Evolutionary conservation across 2,797 vertebrate species (phyloP), one percentile per base, ranked within the genome.

Genomic region (Nasua narica): DNA sequence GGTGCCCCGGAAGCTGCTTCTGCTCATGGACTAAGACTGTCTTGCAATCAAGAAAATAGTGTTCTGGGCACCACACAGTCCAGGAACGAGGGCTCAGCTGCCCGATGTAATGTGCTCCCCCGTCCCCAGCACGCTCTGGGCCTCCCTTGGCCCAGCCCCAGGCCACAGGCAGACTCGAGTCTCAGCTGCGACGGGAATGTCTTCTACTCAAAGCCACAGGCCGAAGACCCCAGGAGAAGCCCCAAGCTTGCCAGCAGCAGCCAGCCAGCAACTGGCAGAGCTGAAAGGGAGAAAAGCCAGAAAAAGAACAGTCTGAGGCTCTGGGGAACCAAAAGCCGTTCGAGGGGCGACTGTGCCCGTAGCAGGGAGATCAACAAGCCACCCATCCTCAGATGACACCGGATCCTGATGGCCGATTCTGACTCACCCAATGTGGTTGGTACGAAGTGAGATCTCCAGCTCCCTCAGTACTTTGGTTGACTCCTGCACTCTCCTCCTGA

Each of bases 371-470:
- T 27, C 83, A 77, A 58, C 7, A 40, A 52, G 85, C 29, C 90
- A 54, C 65, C 16, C 25, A 29, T 48, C 67, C 62, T 65, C 70
- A 74, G 83, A 69, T 32, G 72, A 70, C 9, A 40, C 13, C 19
- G 37, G 56, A 54, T 50, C n/a, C 69, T 27, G 69, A 29, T 0
- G 62, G 52, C 70, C 48, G 52, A 29, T 76, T 70, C 79, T 5
- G 18, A 97, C 99, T 99, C 98, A 99, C 99, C 99, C 99, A 1
- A 99, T 99, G 98, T 99, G 99, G 98, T 99, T 99, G 54, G 99
- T 99, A 97, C 99, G 99, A 95, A 99, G 99, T 10, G 99, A 99
- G 97, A 99, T 99, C 98, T 99, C 99, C 98, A 99, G 98, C 98
- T 99, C 99, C 35, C 99, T 99, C 96, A 99, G 97, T 93, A 99